phyloP scores from a whole-genome alignment of 2,113 vertebrate genomes.

The Rhinolophus ferrumequinum region DNA sequence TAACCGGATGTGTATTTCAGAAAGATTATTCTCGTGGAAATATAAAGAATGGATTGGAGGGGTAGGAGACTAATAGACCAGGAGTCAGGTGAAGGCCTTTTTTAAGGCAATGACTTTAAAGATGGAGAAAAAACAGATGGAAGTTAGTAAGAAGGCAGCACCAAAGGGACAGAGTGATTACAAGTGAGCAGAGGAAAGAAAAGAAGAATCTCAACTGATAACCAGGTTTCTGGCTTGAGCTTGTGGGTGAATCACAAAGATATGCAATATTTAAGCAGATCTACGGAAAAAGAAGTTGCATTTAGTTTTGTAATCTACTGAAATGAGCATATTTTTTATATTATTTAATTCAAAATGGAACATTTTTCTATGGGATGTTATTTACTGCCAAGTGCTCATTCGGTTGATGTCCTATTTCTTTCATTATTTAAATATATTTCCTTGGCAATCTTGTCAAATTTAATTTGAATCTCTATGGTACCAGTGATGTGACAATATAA shows the following conservation, averaged over 20 bases:
- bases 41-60: not conserved
- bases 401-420: constrained; percentile 39
- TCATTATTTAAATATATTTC: constrained; percentile 64
- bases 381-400: constrained; percentile 53
- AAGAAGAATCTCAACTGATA: not conserved
- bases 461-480: constrained; percentile 68
- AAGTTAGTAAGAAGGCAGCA: not conserved
- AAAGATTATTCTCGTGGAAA: not conserved
- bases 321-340: not conserved
- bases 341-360: constrained; percentile 36
- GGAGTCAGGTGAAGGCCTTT: not conserved
- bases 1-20: not conserved
- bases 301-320: constrained; percentile 20
- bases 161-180: not conserved
- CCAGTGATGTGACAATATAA: constrained; percentile 59
- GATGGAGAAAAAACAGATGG: not conserved
- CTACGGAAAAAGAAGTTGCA: not conserved
- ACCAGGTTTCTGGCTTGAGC: not conserved
- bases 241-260: not conserved
- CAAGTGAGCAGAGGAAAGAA: not conserved
- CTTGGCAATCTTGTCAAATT: constrained; percentile 67
- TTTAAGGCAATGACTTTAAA: not conserved
- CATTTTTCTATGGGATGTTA: constrained; percentile 62
- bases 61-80: not conserved
- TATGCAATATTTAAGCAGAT: not conserved